Percentiles rank a stretch among this genome's conserved stretches.
Evolutionary conservation across 2,888 invertebrate species (phyloP).

Genomic region (Drosophila kokeensis): DNA sequence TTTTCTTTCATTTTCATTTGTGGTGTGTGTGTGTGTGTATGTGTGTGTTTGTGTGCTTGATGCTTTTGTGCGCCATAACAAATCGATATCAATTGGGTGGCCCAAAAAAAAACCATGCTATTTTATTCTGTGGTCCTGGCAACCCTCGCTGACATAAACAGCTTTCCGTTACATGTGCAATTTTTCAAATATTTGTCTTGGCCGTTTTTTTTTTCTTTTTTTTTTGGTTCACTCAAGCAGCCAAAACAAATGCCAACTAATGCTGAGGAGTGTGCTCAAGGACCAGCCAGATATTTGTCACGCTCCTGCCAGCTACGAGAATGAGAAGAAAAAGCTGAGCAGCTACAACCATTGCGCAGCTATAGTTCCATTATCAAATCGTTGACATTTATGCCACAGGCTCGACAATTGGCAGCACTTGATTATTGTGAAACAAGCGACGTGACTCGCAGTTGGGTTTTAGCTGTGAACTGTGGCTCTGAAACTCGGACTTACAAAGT

Average conservation of each 20-base stretch:
- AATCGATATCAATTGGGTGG: conserved; percentile 60
- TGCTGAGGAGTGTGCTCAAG: conserved; percentile 51
- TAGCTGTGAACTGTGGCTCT: neutral
- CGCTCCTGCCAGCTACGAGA: conserved; percentile 31
- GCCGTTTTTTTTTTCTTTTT: conserved; percentile 17
- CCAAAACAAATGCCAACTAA: conserved; percentile 74
- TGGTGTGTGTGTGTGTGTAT: neutral
- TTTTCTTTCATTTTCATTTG: conserved; percentile 16
- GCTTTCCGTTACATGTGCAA: conserved; percentile 64
- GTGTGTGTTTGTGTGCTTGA: conserved; percentile 12
- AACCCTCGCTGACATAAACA: conserved; percentile 59
- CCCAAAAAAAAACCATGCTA: neutral
- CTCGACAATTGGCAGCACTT: conserved; percentile 66
- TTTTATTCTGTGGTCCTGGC: conserved; percentile 14
- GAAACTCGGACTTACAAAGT: conserved; percentile 5
- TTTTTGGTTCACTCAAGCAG: conserved; percentile 18
- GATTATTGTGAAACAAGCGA: conserved; percentile 74
- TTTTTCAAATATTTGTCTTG: conserved; percentile 76
- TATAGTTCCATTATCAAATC: conserved; percentile 73
- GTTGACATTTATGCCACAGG: conserved; percentile 78
- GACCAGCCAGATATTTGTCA: conserved; percentile 68
- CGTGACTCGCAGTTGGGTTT: conserved; percentile 48
- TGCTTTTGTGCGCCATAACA: conserved; percentile 44
- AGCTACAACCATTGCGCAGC: conserved; percentile 6
- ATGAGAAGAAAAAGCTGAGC: neutral